phyloP scores from a whole-genome alignment of 1,140 invertebrate genomes.

The Acromyrmex echinatior region DNA sequence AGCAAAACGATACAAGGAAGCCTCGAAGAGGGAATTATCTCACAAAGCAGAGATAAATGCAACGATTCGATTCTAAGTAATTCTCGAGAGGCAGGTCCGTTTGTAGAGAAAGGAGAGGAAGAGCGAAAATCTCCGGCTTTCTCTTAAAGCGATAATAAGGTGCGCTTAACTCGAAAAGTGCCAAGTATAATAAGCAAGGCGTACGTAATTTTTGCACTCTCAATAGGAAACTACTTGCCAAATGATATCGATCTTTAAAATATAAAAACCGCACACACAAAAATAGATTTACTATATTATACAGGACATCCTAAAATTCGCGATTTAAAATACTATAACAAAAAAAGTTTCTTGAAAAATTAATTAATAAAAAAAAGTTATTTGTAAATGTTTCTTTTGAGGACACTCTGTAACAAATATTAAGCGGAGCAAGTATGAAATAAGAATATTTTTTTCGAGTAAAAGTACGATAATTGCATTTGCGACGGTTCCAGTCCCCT shows the following conservation, averaged over 20 bases:
- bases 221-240: neutral
- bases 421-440: neutral
- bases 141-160: conserved; percentile 39
- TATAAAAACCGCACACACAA: neutral
- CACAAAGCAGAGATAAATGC: conserved; percentile 46
- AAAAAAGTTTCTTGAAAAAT: too few species aligned
- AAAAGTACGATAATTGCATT: conserved; percentile 23
- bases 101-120: conserved; percentile 25
- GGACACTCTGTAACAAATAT: neutral
- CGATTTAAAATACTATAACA: too few species aligned
- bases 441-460: neutral
- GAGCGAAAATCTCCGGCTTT: conserved; percentile 35
- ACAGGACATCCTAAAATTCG: too few species aligned
- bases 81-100: conserved; percentile 28
- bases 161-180: conserved; percentile 28
- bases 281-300: neutral
- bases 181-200: conserved; percentile 12
- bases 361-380: too few species aligned
- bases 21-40: conserved; percentile 37
- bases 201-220: neutral
- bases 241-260: neutral
- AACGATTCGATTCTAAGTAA: conserved; percentile 54
- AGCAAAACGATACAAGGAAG: conserved; percentile 29
- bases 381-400: too few species aligned
- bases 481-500: neutral